Conservation (phyloP, 2,113 vertebrate genomes). For the Platichthys stellatus region DNA sequence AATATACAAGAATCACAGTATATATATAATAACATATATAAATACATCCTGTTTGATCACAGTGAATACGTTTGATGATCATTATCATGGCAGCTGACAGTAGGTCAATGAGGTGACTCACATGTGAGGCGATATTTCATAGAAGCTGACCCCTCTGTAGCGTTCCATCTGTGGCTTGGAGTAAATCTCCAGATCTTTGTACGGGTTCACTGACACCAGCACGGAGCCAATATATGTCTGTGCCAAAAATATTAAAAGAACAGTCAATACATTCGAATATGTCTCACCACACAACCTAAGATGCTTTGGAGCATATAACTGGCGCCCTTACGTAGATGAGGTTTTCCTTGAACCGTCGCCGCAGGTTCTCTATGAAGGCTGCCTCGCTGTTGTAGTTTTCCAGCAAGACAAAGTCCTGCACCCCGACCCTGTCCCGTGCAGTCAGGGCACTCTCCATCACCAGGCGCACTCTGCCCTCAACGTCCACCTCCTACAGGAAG, state of each 20-base stretch:
- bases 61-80: too few species aligned
- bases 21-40: background rate
- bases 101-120: slow-evolving; percentile 77
- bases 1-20: background rate
- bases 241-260: slow-evolving; percentile 29
- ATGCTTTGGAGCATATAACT: background rate
- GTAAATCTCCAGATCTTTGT: slow-evolving; percentile 97
- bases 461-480: slow-evolving; percentile 90
- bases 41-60: too few species aligned
- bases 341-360: slow-evolving; percentile 94
- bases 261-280: slow-evolving; percentile 3
- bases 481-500: slow-evolving; percentile 84
- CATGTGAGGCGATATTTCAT: slow-evolving; percentile 98
- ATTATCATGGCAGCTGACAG: too few species aligned
- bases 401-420: slow-evolving; percentile 96
- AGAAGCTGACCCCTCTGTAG: slow-evolving; percentile 97
- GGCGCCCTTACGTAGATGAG: slow-evolving; percentile 89
- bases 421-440: slow-evolving; percentile 94
- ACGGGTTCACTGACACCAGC: slow-evolving; percentile 96
- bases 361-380: slow-evolving; percentile 95
- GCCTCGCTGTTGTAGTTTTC: slow-evolving; percentile 97
- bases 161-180: slow-evolving; percentile 95
- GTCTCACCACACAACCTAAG: slow-evolving; percentile 13
- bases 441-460: slow-evolving; percentile 96
- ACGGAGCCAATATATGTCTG: slow-evolving; percentile 97